A percentile compares a stretch with the other conserved stretches of the same genome.
Evolutionary conservation across 37 sponge, comb jelly and placozoan species (phyloP).

Genomic region (Eunapius fragilis): DNA sequence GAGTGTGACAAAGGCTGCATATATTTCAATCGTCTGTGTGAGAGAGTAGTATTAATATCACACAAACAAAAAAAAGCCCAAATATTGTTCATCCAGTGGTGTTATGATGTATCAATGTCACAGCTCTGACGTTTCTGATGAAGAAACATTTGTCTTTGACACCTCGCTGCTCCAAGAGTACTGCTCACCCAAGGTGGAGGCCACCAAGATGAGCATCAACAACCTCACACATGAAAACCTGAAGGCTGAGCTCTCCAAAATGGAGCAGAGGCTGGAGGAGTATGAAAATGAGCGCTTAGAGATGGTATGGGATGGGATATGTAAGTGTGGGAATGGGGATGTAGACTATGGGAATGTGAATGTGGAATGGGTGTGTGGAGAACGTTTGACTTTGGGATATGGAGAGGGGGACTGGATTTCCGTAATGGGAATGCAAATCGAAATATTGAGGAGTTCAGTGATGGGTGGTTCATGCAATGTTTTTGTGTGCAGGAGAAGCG

Average conservation of each 20-base stretch:
- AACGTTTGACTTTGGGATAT: neutral
- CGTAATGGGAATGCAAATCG: neutral
- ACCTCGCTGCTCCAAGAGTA: conserved; percentile 4
- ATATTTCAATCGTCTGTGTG: too few species aligned
- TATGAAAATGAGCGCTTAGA: neutral
- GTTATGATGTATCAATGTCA: neutral
- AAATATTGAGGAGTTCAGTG: neutral
- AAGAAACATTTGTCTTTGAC: conserved; percentile 47
- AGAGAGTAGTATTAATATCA: neutral
- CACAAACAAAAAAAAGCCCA: neutral
- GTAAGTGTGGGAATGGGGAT: neutral
- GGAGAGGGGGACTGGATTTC: neutral
- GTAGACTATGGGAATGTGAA: neutral
- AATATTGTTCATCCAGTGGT: too few species aligned
- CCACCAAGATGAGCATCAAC: conserved; percentile 48
- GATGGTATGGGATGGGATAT: neutral
- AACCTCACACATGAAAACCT: conserved; percentile 51
- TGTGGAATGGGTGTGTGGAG: neutral
- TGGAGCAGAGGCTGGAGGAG: neutral
- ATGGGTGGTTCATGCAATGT: neutral
- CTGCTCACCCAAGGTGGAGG: conserved; percentile 34
- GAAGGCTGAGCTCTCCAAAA: neutral
- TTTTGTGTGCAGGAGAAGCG: neutral
- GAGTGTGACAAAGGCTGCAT: too few species aligned
- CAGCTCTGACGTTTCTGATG: neutral